A percentile compares a stretch with the other conserved stretches of the same genome.
These are phyloP conservation scores for Dasysyrphus albostriatus DNA, from an alignment of 2,888 invertebrate species.

Conservation along the genomic window DNA sequence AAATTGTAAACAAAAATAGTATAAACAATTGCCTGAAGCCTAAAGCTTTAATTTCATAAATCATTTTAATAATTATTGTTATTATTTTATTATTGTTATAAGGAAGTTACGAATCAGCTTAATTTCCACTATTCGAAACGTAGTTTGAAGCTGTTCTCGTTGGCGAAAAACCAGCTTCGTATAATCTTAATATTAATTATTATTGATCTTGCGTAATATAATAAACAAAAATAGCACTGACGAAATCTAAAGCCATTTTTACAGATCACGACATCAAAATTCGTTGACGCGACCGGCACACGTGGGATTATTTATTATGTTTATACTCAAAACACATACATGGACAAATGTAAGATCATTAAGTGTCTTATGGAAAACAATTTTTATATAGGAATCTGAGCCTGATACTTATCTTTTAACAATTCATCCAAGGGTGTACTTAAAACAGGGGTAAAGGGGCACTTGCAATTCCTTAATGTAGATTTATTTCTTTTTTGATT, in stretches of 20 bases:
- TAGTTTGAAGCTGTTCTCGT: background rate
- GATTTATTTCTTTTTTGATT: too few relatives aligned
- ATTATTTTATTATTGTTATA: background rate
- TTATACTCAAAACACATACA: background rate
- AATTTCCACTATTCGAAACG: background rate
- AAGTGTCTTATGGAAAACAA: background rate
- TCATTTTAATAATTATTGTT: background rate
- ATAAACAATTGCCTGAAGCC: background rate
- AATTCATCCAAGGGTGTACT: background rate
- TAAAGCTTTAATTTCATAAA: background rate
- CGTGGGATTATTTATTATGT: slow-evolving; percentile 20
- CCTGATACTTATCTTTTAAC: background rate
- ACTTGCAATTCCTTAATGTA: too few relatives aligned
- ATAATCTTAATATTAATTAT: slow-evolving; percentile 12
- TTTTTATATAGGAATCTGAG: background rate
- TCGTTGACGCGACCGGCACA: background rate
- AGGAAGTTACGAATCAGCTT: background rate
- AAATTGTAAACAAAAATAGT: background rate
- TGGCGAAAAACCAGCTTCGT: background rate
- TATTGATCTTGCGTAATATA: background rate
- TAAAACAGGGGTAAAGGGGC: too few relatives aligned
- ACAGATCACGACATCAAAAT: slow-evolving; percentile 35
- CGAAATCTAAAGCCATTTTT: slow-evolving; percentile 50
- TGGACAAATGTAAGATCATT: background rate
- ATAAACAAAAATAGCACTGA: slow-evolving; percentile 28